phyloP scores from a whole-genome alignment of 2,113 vertebrate genomes.

The Crypturellus undulatus region DNA sequence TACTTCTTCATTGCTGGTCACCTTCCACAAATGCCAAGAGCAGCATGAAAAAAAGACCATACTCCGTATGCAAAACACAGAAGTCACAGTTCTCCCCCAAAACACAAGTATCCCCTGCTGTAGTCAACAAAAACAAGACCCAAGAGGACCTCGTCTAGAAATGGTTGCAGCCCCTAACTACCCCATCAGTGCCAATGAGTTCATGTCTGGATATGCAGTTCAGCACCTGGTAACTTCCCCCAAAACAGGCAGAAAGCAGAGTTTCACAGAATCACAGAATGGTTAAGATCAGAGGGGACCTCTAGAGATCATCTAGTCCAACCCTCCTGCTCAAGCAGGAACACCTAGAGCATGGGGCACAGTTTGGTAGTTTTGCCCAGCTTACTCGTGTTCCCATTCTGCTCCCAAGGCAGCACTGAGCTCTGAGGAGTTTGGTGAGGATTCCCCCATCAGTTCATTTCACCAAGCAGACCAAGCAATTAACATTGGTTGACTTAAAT shows the following conservation, averaged over 20 bases:
- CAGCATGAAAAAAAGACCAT: accelerated
- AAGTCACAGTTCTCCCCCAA: not conserved
- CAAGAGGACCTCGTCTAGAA: not conserved
- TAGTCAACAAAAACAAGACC: not conserved
- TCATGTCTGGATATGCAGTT: not conserved
- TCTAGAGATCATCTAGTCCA: too few species aligned
- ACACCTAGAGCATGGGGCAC: too few species aligned
- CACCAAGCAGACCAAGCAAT: not conserved
- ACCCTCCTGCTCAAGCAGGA: too few species aligned
- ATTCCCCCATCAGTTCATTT: not conserved
- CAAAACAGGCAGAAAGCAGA: not conserved
- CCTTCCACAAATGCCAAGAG: not conserved
- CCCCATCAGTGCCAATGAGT: accelerated
- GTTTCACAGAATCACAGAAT: too few species aligned
- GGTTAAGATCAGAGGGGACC: too few species aligned
- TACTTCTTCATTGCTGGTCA: not conserved
- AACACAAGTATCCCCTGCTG: not conserved
- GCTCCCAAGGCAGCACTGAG: not conserved
- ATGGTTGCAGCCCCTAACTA: not conserved
- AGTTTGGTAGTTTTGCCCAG: not conserved
- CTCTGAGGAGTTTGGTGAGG: not conserved
- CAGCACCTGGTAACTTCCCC: not conserved
- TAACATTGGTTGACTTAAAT: not conserved
- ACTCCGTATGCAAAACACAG: not conserved
- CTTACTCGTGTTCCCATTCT: not conserved